A percentile compares a stretch with the other conserved stretches of the same genome.
Conservation (phyloP, 2,113 vertebrate genomes). For the Oenanthe oenanthe region DNA sequence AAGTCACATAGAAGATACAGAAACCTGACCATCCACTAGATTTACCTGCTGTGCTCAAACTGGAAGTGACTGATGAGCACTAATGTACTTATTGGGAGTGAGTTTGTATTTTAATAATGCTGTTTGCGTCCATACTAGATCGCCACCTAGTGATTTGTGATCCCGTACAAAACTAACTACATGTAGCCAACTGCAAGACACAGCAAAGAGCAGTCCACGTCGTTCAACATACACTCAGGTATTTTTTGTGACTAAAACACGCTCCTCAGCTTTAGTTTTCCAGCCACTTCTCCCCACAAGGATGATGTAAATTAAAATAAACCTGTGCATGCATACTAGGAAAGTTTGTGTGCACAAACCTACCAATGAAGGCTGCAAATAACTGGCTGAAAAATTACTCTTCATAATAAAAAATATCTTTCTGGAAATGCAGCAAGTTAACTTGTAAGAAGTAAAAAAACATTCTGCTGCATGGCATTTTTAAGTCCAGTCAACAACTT, state of each 20-base stretch:
- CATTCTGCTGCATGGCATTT: background rate
- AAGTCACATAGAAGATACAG: background rate
- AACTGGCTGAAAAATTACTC: background rate
- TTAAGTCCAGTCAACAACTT: background rate
- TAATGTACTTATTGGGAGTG: background rate
- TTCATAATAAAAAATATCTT: background rate
- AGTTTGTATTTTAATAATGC: background rate
- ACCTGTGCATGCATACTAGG: background rate
- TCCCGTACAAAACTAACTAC: background rate
- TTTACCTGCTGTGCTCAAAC: background rate
- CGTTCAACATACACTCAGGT: background rate
- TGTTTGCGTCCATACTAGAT: background rate
- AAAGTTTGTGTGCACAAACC: background rate
- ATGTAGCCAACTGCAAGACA: background rate
- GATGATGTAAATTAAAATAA: background rate
- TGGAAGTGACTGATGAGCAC: background rate
- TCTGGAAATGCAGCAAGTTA: background rate
- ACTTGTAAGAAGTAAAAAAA: background rate
- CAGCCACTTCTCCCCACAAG: background rate
- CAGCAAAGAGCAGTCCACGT: background rate
- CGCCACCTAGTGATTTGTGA: slow-evolving; percentile 58
- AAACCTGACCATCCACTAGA: background rate
- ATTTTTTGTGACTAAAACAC: background rate
- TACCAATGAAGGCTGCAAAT: background rate
- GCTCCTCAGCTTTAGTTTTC: background rate